A percentile compares a stretch with the other conserved stretches of the same genome.
phyloP scores from a whole-genome alignment of 2,888 invertebrate species.

The Sarcophaga rosellei region DNA sequence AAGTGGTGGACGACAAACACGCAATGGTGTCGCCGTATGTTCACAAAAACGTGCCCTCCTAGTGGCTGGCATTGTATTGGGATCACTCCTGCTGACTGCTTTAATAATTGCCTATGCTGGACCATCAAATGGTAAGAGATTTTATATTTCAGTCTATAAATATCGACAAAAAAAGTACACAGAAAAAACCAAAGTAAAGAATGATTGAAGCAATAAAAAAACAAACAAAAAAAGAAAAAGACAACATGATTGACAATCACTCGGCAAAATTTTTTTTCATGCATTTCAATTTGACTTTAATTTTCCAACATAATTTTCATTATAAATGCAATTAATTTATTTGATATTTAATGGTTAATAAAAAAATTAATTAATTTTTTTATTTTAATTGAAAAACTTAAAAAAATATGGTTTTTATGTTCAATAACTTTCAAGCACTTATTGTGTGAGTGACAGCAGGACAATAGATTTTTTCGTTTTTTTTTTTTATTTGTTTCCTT shows the following conservation, averaged over 20 bases:
- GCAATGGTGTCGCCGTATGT: slow-evolving; percentile 90
- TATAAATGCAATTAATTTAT: neutral
- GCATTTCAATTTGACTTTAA: neutral
- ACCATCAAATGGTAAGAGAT: slow-evolving; percentile 88
- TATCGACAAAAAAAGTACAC: neutral
- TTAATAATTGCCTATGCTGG: slow-evolving; percentile 95
- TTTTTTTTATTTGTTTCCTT: neutral
- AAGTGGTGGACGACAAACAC: slow-evolving; percentile 80
- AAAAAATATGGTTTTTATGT: neutral
- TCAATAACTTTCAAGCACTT: neutral
- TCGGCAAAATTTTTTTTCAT: neutral
- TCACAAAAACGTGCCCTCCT: slow-evolving; percentile 92
- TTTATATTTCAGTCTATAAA: slow-evolving; percentile 71
- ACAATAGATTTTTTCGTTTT: neutral
- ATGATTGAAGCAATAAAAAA: slow-evolving; percentile 4
- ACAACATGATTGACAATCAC: neutral
- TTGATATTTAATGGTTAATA: slow-evolving; percentile 14
- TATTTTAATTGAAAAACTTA: slow-evolving; percentile 4
- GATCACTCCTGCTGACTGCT: slow-evolving; percentile 90
- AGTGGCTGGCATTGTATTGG: slow-evolving; percentile 90
- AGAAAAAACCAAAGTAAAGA: slow-evolving; percentile 15
- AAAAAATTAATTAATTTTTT: neutral
- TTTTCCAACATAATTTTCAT: slow-evolving; percentile 19
- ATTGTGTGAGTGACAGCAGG: neutral
- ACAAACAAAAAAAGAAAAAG: slow-evolving; percentile 24